Conservation (phyloP, 2,888 invertebrate species). For the Toxonevra muliebris region DNA sequence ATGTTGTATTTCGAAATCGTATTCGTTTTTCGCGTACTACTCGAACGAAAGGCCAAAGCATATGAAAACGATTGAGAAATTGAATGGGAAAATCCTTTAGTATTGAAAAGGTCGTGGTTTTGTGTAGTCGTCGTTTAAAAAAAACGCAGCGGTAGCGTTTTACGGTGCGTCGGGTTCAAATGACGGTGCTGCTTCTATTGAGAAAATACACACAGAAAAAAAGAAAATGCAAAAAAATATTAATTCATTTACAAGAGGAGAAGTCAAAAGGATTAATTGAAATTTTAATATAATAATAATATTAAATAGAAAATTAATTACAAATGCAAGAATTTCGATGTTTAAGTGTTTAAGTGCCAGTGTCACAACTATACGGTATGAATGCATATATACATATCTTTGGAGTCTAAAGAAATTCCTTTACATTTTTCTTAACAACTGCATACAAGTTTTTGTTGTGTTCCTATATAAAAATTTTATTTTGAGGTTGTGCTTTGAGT, state of each 20-base stretch:
- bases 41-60: constrained; percentile 35
- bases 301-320: no score
- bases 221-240: not conserved
- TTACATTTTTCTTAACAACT: no score
- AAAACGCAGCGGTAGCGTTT: constrained; percentile 33
- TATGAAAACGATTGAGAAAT: constrained; percentile 41
- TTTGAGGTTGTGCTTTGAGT: no score
- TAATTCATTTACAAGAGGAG: not conserved
- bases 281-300: no score
- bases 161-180: constrained; percentile 26
- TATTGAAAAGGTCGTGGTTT: constrained; percentile 65
- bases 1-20: constrained; percentile 11
- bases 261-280: no score
- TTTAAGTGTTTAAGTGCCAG: no score
- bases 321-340: no score
- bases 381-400: not conserved
- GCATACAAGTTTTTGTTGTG: no score
- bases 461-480: no score
- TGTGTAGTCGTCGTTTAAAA: constrained; percentile 58
- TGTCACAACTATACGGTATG: no score
- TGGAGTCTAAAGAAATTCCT: not conserved
- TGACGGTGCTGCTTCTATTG: not conserved
- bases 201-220: not conserved
- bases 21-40: constrained; percentile 31
- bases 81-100: constrained; percentile 60